Evolutionary conservation across 2,113 vertebrate species (phyloP).

Genomic region (Carassius auratus): DNA sequence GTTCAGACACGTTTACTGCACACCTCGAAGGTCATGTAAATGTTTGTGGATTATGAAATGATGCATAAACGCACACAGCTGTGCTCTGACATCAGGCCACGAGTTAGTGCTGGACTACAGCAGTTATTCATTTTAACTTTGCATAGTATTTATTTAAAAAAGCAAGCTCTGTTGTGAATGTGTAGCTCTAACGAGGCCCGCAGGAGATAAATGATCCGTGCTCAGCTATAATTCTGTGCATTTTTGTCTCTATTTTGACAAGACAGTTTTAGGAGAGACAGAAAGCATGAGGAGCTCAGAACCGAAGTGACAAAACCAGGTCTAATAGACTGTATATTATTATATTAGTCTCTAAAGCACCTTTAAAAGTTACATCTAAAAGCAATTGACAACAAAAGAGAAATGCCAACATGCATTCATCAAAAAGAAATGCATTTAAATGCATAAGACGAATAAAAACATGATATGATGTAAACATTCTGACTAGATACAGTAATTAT

Average conservation of each 20-base stretch:
- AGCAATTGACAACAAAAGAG: neutral
- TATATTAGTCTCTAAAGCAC: no score
- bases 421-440: neutral
- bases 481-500: neutral
- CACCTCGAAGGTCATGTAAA: neutral
- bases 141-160: neutral
- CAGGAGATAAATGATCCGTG: no score
- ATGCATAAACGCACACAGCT: neutral
- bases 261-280: neutral
- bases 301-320: neutral
- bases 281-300: neutral
- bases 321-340: neutral
- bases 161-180: no score
- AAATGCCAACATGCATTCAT: neutral
- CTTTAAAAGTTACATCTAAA: neutral
- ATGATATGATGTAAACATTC: neutral
- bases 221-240: no score
- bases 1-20: neutral
- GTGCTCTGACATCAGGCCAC: neutral
- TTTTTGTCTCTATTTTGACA: neutral
- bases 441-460: neutral
- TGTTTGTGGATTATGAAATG: neutral
- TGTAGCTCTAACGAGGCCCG: no score
- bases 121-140: neutral
- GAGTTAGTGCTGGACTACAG: neutral